Evolutionary conservation across 2,113 vertebrate species (phyloP), one percentile per base, ranked within the genome.

Genomic region (Syngnathus floridae): DNA sequence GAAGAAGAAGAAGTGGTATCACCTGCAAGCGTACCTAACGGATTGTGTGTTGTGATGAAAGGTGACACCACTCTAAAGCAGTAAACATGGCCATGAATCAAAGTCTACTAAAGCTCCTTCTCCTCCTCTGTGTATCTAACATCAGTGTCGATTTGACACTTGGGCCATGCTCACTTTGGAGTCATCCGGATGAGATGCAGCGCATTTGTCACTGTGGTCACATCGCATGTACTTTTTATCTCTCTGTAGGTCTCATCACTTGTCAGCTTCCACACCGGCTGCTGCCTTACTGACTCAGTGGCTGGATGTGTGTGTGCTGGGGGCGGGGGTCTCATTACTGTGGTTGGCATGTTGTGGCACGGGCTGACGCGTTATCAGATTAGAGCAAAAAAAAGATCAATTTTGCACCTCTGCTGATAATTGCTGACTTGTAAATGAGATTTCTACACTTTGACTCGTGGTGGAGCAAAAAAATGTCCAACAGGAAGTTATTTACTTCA

Each of bases 51-150:
- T 65, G 70, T 84, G 82, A 88, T 88, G 62, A 70, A 75, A 85
- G 78, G 75, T 54, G 87, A 85, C 84, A 85, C 76, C 81, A 85
- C 87, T 88, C 87, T 70, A 67, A 71, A 69, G 72, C 77, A 76
- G 80, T 89, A 77, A 85, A 79, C 75, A 74, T 81, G 64, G 31
- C 77, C 76, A 85, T 88, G 84, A 85, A 88, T 88, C 84, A 87
- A 82, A 78, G 54, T n/a, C 43, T 1, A 26, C 69, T 67, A 22
- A 61, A 41, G 37, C 36, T 62, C 49, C 54, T 45, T 65, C 72
- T 48, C 58, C 22, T 54, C 54, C 26, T 69, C 67, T 61, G 19
- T 63, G 48, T 66, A 71, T 73, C 75, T 69, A 56, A 59, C 56
- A 63, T 66, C 21, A 4, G 46, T 81, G 62, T 70, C 65, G 60